phyloP scores from a whole-genome alignment of 2,113 vertebrate genomes.

The Stegostoma tigrinum region DNA sequence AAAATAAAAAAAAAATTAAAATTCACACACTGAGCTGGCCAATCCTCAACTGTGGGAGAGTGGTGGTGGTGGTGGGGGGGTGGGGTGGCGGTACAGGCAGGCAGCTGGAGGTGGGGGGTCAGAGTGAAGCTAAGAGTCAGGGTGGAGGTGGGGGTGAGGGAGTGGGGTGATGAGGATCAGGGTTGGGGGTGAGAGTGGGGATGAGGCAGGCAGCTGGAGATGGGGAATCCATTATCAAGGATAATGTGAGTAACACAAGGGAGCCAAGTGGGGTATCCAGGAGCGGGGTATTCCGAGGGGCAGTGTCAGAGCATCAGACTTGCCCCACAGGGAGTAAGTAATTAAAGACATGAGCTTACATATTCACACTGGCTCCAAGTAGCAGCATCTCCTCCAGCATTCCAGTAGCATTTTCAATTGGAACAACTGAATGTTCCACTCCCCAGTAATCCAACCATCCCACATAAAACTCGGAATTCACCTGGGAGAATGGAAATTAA shows the following conservation, averaged over 20 bases:
- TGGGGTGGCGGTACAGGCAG: background rate
- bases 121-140: no score
- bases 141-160: no score
- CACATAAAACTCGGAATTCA: conserved; percentile 95
- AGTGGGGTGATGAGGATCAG: no score
- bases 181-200: no score
- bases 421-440: conserved; percentile 62
- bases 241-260: background rate
- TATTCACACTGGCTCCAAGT: conserved; percentile 88
- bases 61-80: no score
- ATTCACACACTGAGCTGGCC: no score
- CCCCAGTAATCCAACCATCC: conserved; percentile 98
- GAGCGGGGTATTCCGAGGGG: background rate
- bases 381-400: conserved; percentile 71
- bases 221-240: no score
- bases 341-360: conserved; percentile 56
- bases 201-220: no score
- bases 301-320: background rate
- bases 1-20: background rate
- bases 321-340: background rate
- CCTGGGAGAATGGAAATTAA: conserved; percentile 54
- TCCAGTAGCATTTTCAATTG: conserved; percentile 53
- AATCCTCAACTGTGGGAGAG: background rate
- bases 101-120: no score
- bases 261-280: no score